A percentile compares a stretch with the other conserved stretches of the same genome.
Conservation (phyloP, 2,113 vertebrate species). For the Actenoides hombroni region DNA sequence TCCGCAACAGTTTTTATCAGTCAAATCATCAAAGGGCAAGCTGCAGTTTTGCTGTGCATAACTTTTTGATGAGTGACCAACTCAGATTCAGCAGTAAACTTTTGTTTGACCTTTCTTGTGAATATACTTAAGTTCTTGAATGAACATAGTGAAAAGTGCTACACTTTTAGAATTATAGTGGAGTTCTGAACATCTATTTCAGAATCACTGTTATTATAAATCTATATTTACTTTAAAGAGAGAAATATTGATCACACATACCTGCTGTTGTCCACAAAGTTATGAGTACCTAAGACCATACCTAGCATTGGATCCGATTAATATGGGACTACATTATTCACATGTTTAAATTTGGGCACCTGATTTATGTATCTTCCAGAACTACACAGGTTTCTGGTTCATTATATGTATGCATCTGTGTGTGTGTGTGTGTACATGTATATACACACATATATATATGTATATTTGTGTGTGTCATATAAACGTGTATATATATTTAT, state of each 20-base stretch:
- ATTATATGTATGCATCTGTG: fast-evolving
- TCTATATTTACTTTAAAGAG: neutral
- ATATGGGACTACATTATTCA: neutral
- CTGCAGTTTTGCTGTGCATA: neutral
- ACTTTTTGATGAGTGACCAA: neutral
- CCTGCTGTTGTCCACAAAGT: neutral
- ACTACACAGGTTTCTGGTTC: neutral
- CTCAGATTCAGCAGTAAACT: neutral
- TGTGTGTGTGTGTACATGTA: neutral
- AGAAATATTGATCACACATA: neutral
- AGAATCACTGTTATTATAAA: neutral
- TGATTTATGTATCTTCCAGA: neutral
- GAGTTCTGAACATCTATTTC: neutral
- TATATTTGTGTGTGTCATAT: neutral
- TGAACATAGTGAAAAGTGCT: neutral
- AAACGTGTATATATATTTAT: neutral
- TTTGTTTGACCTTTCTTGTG: slow-evolving; percentile 12
- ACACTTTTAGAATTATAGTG: neutral
- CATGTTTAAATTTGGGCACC: neutral
- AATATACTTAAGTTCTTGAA: neutral
- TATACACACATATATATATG: fast-evolving
- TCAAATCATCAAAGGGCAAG: slow-evolving; percentile 42
- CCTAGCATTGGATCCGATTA: neutral
- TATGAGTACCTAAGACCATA: neutral
- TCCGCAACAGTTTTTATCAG: slow-evolving; percentile 49